Base-by-base conservation (phyloP, 2,113 vertebrate species). In the Baryphthengus martii region DNA sequence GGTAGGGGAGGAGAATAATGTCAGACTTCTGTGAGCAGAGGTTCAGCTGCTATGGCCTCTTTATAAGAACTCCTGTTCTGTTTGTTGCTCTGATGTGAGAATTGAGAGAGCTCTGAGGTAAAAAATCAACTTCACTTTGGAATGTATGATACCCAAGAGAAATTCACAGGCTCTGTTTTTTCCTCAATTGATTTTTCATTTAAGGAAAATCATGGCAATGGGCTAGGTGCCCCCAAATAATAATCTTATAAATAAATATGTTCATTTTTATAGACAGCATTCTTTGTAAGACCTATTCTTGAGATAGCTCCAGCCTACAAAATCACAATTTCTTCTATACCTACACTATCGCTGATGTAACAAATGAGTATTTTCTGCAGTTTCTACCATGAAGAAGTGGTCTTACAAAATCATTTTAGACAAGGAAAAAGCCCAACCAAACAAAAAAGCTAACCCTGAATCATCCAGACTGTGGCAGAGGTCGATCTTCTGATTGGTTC, bases 151-250 rank as follows among this genome's bases (percentile, higher is more conserved):
- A 10, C 83, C 59, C 76, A 89, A 74, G 93, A 94, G 73, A 97
- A 96, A n/a, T 61, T 91, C 71, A 28, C 39, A 88, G 75, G 20
- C 28, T 66, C 40, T 68, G 65, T 62, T 85, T 91, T 79, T 24
- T 39, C 11, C 26, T 93, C 55, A 44, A 40, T 90, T 94, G 83
- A 90, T 92, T 94, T 97, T 96, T 87, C 68, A 80, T 92, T 88
- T 90, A 79, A 85, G 75, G 67, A 71, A 86, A 96, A 91, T 47
- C 40, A 79, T 42, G 20, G 50, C 37, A 71, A 52, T 42, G 18
- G 79, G 53, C 52, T 96, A 86, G 37, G 74, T 95, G 44, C 37
- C 29, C 31, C 39, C 26, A 68, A 79, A 85, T 83, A 90, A 93
- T 75, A 76, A 71, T 62, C 25, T 79, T 42, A 78, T 56, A 35